These are phyloP conservation scores for Apostichopus parvimensis DNA, from an alignment of 35 echinoderm and acorn worm genomes.

Conservation along the genomic window DNA sequence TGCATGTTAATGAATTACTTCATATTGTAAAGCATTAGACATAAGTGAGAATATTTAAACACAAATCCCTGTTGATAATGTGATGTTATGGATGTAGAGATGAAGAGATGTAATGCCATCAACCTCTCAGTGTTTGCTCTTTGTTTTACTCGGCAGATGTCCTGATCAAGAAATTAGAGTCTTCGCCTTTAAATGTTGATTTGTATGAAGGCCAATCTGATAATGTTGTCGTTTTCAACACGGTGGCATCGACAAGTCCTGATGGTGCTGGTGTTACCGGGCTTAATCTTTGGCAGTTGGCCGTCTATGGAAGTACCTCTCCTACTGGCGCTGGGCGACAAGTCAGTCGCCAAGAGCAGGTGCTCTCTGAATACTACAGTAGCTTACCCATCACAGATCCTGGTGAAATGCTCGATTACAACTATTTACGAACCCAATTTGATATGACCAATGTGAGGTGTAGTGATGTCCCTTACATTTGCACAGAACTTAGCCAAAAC, in stretches of 20 bases:
- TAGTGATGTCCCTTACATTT: constrained; percentile 67
- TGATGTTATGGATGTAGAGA: too few relatives aligned
- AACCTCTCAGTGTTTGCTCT: background rate
- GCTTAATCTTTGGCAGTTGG: constrained; percentile 75
- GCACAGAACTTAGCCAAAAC: constrained; percentile 78
- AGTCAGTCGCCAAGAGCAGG: constrained; percentile 58
- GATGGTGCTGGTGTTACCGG: constrained; percentile 69
- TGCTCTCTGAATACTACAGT: constrained; percentile 63
- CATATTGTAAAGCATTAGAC: too few relatives aligned
- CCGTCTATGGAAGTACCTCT: constrained; percentile 65
- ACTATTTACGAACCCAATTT: constrained; percentile 55
- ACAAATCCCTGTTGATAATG: too few relatives aligned
- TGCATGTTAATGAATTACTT: too few relatives aligned
- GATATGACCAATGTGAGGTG: constrained; percentile 78
- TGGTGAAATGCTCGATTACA: constrained; percentile 61
- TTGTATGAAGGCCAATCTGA: constrained; percentile 68
- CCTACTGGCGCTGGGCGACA: constrained; percentile 63
- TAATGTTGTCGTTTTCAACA: constrained; percentile 62
- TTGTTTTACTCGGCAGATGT: constrained; percentile 59
- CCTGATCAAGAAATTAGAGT: constrained; percentile 53
- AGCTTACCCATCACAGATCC: constrained; percentile 54
- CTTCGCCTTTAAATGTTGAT: constrained; percentile 42
- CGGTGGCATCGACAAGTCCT: constrained; percentile 49
- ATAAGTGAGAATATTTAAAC: too few relatives aligned
- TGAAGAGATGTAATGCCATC: too few relatives aligned